Evolutionary conservation across 1,140 invertebrate species (phyloP).

Genomic region (Megalonaias nervosa): DNA sequence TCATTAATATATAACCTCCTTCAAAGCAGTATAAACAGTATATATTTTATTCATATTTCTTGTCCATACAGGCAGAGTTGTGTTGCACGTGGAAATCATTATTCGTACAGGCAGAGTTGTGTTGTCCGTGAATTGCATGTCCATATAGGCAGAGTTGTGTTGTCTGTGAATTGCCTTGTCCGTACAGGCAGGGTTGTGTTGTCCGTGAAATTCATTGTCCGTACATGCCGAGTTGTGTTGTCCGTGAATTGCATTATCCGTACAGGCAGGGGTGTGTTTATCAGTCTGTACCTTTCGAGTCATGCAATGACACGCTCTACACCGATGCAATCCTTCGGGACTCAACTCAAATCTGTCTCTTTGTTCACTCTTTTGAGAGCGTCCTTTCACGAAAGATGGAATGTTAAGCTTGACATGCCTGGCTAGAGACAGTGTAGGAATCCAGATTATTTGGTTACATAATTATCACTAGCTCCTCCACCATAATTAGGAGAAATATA

Average conservation of each 20-base stretch:
- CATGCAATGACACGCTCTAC: slow-evolving; percentile 20
- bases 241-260: too few species aligned
- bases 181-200: too few species aligned
- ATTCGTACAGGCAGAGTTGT: neutral
- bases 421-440: neutral
- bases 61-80: too few species aligned
- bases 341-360: slow-evolving; percentile 24
- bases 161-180: too few species aligned
- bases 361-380: slow-evolving; percentile 23
- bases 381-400: slow-evolving; percentile 36
- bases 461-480: slow-evolving; percentile 38
- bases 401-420: slow-evolving; percentile 24
- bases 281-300: slow-evolving; percentile 3
- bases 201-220: slow-evolving; percentile 4
- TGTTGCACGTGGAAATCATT: too few species aligned
- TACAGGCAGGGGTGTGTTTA: too few species aligned
- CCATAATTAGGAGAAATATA: slow-evolving; percentile 56
- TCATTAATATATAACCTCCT: neutral
- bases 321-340: slow-evolving; percentile 29
- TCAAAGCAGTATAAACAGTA: too few species aligned
- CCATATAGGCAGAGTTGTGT: too few species aligned
- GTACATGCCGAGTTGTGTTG: neutral
- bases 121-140: slow-evolving; percentile 11
- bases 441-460: too few species aligned
- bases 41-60: too few species aligned